Evolutionary conservation across 2,113 vertebrate genomes (phyloP), one percentile per base, ranked within the genome.

Genomic region (Nestor notabilis): DNA sequence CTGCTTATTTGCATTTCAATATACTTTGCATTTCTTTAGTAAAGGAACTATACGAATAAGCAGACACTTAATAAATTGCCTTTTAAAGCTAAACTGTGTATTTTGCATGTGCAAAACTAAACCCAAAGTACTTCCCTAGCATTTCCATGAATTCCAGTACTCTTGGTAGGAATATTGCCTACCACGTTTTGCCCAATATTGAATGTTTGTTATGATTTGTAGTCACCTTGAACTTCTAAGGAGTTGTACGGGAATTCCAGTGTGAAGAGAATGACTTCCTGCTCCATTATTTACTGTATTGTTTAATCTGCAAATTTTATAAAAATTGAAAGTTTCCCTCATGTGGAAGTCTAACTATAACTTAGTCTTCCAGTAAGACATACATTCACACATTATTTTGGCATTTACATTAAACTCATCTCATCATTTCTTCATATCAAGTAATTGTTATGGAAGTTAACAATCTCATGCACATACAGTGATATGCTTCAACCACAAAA

Each of bases 1-100:
- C 71, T 69, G n/a, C 90, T 94, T 61, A 93, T 97, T 91, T 94
- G 96, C 91, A 96, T 95, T 96, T 90, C 87, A 96, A 95, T 96
- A 31, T 27, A 61, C 29, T 94, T 69, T 7, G 5, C 58, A 81
- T 75, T 66, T 93, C 72, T 90, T 82, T 77, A 89, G 78, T 71
- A 86, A 94, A 87, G 28, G 49, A 93, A 17, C 70, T 91, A 76
- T 20, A 93, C 10, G 25, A 90, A 56, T 29, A 64, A 58, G 33
- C 24, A 75, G 44, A 81, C 9, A n/a, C 35, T 8, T 16, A 20
- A 75, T 55, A 74, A 94, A 75, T 7, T 49, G 68, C 41, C n/a
- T 79, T 88, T 80, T 20, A 71, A 77, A 90, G 65, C 33, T 33
- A 50, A 93, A 71, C 5, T 52, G 10, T 27, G 1, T 17, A 69